Evolutionary conservation across 2,888 invertebrate species (phyloP).

Genomic region (Eristalis intricaria): DNA sequence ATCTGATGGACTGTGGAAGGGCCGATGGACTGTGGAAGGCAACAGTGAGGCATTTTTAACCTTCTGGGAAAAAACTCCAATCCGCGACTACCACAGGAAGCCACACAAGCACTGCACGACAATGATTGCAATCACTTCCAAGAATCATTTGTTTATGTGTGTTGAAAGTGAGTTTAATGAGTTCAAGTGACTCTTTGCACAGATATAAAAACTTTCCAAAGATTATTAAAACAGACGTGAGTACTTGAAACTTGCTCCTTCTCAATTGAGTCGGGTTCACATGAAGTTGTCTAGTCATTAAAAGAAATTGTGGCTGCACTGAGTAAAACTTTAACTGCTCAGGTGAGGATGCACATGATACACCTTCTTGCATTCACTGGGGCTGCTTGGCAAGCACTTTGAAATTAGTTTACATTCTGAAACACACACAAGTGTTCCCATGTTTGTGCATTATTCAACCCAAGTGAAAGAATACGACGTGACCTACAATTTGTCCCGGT

Average conservation of each 20-base stretch:
- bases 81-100: no score
- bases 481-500: slow-evolving; percentile 22
- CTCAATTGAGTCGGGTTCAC: background rate
- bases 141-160: background rate
- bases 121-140: background rate
- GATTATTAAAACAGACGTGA: background rate
- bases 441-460: slow-evolving; percentile 2
- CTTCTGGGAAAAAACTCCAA: no score
- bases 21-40: no score
- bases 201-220: background rate
- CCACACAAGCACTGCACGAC: no score
- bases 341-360: background rate
- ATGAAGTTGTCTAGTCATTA: background rate
- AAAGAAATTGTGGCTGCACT: background rate
- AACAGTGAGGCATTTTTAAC: no score
- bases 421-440: background rate
- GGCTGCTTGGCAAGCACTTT: slow-evolving; percentile 5
- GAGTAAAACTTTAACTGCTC: background rate
- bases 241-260: background rate
- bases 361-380: background rate
- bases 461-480: slow-evolving; percentile 5
- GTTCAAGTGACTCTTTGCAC: background rate
- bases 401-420: slow-evolving; percentile 38
- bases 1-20: no score
- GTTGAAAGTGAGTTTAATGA: background rate